Conservation (phyloP, 2,113 vertebrate genomes). For the Rousettus leschenaultii region DNA sequence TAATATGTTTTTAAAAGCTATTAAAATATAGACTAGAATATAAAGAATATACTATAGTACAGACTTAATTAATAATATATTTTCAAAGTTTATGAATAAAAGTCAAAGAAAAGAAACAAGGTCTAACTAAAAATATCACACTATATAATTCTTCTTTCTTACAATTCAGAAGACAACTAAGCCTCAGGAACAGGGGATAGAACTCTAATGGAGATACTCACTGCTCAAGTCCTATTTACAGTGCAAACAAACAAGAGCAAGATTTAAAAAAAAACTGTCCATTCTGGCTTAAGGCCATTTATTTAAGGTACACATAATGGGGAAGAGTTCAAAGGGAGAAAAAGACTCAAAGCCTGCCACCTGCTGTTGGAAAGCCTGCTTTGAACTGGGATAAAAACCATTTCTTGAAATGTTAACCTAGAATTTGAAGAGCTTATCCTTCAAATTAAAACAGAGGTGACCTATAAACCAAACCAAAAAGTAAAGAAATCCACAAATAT, state of each 20-base stretch:
- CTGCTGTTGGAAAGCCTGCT: slow-evolving; percentile 47
- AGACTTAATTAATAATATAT: neutral
- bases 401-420: slow-evolving; percentile 48
- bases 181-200: neutral
- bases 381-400: slow-evolving; percentile 13
- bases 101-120: neutral
- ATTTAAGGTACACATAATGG: neutral
- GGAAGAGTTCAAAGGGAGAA: neutral
- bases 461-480: neutral
- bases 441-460: neutral
- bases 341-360: slow-evolving; percentile 46
- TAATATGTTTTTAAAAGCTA: neutral
- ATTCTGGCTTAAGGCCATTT: neutral
- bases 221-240: neutral
- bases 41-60: neutral
- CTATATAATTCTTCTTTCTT: slow-evolving; percentile 13
- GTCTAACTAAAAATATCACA: neutral
- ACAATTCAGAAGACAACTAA: slow-evolving; percentile 55
- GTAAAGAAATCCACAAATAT: neutral
- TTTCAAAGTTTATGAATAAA: slow-evolving; percentile 3
- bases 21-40: neutral
- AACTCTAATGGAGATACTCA: neutral
- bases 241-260: neutral
- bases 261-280: neutral
- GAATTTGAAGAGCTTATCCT: slow-evolving; percentile 23